Evolutionary conservation across 1,140 invertebrate species (phyloP).

Genomic region (Kradibia gibbosae): DNA sequence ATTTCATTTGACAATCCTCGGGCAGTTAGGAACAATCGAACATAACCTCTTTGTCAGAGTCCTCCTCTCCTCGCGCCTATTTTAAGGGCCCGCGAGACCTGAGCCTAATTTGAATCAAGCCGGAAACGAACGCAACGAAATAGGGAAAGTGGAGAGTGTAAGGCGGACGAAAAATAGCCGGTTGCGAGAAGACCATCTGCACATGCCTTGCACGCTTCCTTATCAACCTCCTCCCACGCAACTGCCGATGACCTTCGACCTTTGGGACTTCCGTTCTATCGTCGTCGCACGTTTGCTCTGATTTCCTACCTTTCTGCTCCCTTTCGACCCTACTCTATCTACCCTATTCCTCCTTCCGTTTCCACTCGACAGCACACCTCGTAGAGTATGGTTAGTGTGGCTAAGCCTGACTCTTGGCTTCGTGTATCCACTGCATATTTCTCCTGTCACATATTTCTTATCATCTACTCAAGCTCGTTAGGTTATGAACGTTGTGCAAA

Average conservation of each 20-base stretch:
- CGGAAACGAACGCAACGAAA: background rate
- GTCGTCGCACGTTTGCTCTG: background rate
- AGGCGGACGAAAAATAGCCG: background rate
- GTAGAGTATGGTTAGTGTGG: background rate
- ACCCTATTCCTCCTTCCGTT: background rate
- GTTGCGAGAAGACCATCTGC: background rate
- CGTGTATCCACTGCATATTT: background rate
- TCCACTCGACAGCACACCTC: no score
- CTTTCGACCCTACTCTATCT: background rate
- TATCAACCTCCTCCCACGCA: background rate
- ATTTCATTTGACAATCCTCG: background rate
- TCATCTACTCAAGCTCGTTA: no score
- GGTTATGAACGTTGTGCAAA: no score
- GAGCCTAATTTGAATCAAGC: background rate
- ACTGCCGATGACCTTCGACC: background rate
- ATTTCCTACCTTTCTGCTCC: background rate
- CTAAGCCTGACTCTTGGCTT: background rate
- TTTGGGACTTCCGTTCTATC: background rate
- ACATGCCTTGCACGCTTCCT: background rate
- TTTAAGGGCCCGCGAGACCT: background rate
- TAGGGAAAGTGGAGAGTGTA: background rate
- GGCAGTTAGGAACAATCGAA: constrained; percentile 34
- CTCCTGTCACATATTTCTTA: no score
- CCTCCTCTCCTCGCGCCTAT: background rate
- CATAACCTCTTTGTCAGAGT: background rate